Percentiles rank a stretch among this genome's conserved stretches.
These are phyloP conservation scores for Neomicropteryx cornuta DNA, from an alignment of 1,140 invertebrate species.

Conservation along the genomic window DNA sequence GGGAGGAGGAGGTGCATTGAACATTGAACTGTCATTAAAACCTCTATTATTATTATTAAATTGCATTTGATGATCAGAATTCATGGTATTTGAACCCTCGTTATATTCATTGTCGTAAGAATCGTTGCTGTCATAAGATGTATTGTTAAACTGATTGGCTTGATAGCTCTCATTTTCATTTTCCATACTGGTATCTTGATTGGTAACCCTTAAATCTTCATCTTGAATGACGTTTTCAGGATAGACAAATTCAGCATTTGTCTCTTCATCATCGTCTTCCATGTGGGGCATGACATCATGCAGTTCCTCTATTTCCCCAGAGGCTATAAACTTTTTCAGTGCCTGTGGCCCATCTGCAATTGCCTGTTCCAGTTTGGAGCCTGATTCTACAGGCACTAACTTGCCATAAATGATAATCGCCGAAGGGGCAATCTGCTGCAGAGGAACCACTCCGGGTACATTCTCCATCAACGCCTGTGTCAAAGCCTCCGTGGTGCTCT, in stretches of 20 bases:
- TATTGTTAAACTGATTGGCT: no score
- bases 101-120: no score
- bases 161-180: no score
- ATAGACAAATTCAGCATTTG: conserved; percentile 34
- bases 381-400: conserved; percentile 61
- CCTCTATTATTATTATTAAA: no score
- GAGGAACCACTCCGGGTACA: conserved; percentile 55
- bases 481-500: conserved; percentile 48
- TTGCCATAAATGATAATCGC: conserved; percentile 72
- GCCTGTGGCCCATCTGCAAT: conserved; percentile 64
- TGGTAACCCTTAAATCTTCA: no score
- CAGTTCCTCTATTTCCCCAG: conserved; percentile 67
- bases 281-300: conserved; percentile 58
- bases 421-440: conserved; percentile 59
- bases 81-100: no score
- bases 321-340: conserved; percentile 61
- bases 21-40: no score
- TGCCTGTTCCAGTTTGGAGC: conserved; percentile 58
- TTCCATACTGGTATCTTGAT: no score
- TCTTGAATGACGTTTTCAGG: conserved; percentile 18
- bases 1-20: no score
- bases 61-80: no score
- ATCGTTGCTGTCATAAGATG: no score
- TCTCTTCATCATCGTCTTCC: conserved; percentile 46
- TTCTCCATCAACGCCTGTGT: conserved; percentile 57